Base-by-base conservation (phyloP, 2,888 invertebrate genomes). In the Thereva unica region DNA sequence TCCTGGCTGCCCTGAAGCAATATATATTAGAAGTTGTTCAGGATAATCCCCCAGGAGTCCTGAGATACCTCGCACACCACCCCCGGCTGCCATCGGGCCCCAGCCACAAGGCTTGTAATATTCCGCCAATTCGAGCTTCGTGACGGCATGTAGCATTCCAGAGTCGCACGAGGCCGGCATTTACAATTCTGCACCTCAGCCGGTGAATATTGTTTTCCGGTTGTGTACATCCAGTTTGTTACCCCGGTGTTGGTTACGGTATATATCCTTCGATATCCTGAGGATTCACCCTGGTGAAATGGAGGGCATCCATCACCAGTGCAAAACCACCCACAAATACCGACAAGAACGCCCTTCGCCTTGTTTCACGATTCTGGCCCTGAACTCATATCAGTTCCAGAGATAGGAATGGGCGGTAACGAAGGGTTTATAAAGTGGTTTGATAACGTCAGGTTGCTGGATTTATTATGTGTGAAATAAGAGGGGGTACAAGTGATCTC, bases 381-480 rank as follows among this genome's bases (percentile, higher is more conserved):
- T 61, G 38, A 35, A 57, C 47, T 45, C 35, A 37, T 37, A 37
- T 47, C 47, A 10, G 42, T n/a, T 35, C 50, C 61, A 40, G 40
- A 61, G 50, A 61, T 61, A 49, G 9, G 23, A 40, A 50, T 41
- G 61, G 61, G 61, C 49, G 41, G 61, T 6, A 41, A 34, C 61
- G 61, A 49, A 61, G 50, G 50, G 61, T 50, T 61, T 61, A 50
- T 61, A 61, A 61, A 61, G 50, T 12, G 65, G 49, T 54, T 47
- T 59, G 68, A 68, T 68, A 68, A 68, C 68, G 68, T 68, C 68
- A 68, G 44, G 61, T 55, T 50, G 41, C 5, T 65, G 55, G 61
- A 68, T 68, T 68, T 68, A 68, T 68, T 68, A 68, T 61, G 68
- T 68, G 68, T 55, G 66, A 68, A 68, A 49, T 55, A 54, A 66